Base-by-base conservation (phyloP, 2,113 vertebrate genomes). In the Peromyscus maniculatus region DNA sequence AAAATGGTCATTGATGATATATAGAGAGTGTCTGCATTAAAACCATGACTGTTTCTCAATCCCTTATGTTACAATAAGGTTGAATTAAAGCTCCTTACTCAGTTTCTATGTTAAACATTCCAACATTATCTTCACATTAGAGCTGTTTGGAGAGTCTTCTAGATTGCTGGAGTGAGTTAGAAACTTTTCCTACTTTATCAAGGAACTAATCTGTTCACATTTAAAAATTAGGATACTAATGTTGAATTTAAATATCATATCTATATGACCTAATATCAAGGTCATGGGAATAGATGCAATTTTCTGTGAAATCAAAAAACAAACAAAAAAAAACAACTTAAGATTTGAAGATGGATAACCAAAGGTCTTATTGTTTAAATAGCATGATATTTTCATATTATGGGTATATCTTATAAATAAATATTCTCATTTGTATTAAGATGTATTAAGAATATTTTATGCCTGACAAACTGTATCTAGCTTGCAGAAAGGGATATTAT, bases 151-250 rank as follows among this genome's bases (percentile, higher is more conserved):
- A 46, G 11, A 74, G 4, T 11, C 77, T 94, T 82, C 71, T 89
- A 49, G 19, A 84, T 57, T 62, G 28, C n/a, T 67, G 0, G 13
- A 74, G 4, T 82, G 9, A 91, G 24, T 62, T 52, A 72, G 17
- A 5, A 84, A 91, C 13, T 80, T 17, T 55, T 90, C 78, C 33
- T 71, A 66, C 31, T 71, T 96, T 31, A 64, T 93, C 7, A 36
- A 15, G 57, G 2, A 11, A 66, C 4, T 49, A 93, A 94, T 78
- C 89, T 94, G 21, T 80, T 49, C 19, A 31, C 9, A 22, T 71
- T 87, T 91, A 83, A 75, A 93, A 33, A 87, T 2, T 90, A n/a
- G 2, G n/a, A 55, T 92, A 66, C 49, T 69, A 91, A 89, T 52
- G 71, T 89, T 9, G 79, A 83, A 67, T 91, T 87, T 43, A 87